Evolutionary conservation across 1,140 invertebrate species (phyloP).

Genomic region (Calephelis nemesis): DNA sequence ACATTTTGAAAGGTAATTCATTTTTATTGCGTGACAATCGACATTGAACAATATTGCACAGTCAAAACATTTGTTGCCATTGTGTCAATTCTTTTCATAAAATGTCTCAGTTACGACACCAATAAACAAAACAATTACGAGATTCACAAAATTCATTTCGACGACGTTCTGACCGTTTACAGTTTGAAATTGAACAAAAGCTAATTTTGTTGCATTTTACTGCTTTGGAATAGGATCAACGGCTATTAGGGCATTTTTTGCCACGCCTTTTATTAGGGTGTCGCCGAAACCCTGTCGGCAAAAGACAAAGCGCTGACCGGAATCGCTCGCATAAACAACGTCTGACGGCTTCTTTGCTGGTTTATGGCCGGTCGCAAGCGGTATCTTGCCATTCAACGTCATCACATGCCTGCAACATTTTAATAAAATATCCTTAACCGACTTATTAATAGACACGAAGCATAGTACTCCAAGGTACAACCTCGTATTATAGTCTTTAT

Average conservation of each 20-base stretch:
- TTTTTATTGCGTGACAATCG: too few species aligned
- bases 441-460: too few species aligned
- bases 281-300: constrained; percentile 69
- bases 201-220: constrained; percentile 79
- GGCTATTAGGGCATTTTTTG: constrained; percentile 73
- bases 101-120: too few species aligned
- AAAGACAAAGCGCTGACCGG: constrained; percentile 72
- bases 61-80: too few species aligned
- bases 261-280: constrained; percentile 77
- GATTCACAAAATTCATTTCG: constrained; percentile 43
- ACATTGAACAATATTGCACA: too few species aligned
- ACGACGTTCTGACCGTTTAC: constrained; percentile 43
- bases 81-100: too few species aligned
- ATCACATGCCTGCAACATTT: constrained; percentile 7
- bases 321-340: constrained; percentile 69
- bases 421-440: not conserved
- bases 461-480: too few species aligned
- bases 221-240: constrained; percentile 74
- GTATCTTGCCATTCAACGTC: constrained; percentile 3
- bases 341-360: constrained; percentile 68
- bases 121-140: too few species aligned
- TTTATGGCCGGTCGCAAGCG: constrained; percentile 48
- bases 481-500: too few species aligned
- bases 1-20: too few species aligned
- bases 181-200: constrained; percentile 72